These are phyloP conservation scores for Cataglyphis albicans DNA, from an alignment of 2,888 invertebrate genomes.

Conservation along the genomic window DNA sequence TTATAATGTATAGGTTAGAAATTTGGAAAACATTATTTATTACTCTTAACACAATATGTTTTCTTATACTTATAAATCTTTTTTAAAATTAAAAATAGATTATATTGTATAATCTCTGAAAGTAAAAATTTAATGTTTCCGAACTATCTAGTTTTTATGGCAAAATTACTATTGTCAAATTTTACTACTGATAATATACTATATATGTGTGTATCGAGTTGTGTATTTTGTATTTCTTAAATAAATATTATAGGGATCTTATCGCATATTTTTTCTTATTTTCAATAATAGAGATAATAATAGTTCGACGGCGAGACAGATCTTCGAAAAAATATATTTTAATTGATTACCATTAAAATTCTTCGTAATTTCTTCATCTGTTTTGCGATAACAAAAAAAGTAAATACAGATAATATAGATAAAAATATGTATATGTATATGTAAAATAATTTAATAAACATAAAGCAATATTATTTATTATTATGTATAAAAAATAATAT, in stretches of 20 bases:
- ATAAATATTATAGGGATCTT: background rate
- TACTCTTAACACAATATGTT: too few relatives aligned
- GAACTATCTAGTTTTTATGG: too few relatives aligned
- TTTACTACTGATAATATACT: too few relatives aligned
- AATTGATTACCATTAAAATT: background rate
- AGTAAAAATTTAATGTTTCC: too few relatives aligned
- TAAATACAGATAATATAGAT: background rate
- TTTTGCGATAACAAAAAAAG: background rate
- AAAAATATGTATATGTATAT: background rate
- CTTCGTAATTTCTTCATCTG: conserved; percentile 1
- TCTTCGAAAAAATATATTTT: background rate
- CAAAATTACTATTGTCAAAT: too few relatives aligned
- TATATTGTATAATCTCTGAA: too few relatives aligned
- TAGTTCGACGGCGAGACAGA: background rate
- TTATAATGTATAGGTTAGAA: too few relatives aligned
- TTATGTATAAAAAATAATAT: background rate
- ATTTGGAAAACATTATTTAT: too few relatives aligned
- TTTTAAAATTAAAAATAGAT: too few relatives aligned
- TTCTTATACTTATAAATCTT: too few relatives aligned
- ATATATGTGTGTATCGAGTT: too few relatives aligned
- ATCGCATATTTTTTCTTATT: background rate
- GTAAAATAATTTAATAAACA: background rate
- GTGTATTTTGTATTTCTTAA: background rate
- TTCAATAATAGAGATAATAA: background rate
- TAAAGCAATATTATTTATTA: background rate